Conservation (phyloP, 1,140 invertebrate genomes). For the Magallana gigas region DNA sequence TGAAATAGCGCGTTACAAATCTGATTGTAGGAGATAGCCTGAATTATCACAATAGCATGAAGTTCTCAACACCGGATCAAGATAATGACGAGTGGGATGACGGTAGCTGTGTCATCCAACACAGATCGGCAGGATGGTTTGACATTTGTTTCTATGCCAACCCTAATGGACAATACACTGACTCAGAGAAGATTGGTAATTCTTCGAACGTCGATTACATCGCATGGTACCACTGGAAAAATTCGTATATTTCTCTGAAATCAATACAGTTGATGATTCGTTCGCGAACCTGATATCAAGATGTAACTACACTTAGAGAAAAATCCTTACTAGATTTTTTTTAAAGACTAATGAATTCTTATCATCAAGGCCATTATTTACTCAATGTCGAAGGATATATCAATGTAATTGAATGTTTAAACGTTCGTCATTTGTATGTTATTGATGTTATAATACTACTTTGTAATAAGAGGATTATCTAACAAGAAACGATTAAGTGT, state of each 20-base stretch:
- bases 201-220: not conserved
- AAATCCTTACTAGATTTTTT: too few relatives aligned
- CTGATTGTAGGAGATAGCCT: not conserved
- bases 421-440: too few relatives aligned
- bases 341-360: too few relatives aligned
- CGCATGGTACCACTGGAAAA: conserved; percentile 6
- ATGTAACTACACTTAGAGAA: too few relatives aligned
- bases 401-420: too few relatives aligned
- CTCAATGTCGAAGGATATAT: too few relatives aligned
- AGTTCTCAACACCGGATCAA: conserved; percentile 17
- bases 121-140: not conserved
- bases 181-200: not conserved
- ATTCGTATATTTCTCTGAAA: not conserved
- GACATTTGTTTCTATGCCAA: conserved; percentile 1
- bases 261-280: not conserved
- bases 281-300: not conserved
- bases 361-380: too few relatives aligned
- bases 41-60: conserved; percentile 16
- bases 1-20: too few relatives aligned
- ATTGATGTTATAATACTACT: too few relatives aligned
- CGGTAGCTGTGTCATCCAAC: not conserved
- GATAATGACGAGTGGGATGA: not conserved
- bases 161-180: not conserved
- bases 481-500: too few relatives aligned
- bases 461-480: too few relatives aligned